A percentile compares a stretch with the other conserved stretches of the same genome.
phyloP scores from a whole-genome alignment of 2,888 invertebrate species.

The Ptilodon capucinus region DNA sequence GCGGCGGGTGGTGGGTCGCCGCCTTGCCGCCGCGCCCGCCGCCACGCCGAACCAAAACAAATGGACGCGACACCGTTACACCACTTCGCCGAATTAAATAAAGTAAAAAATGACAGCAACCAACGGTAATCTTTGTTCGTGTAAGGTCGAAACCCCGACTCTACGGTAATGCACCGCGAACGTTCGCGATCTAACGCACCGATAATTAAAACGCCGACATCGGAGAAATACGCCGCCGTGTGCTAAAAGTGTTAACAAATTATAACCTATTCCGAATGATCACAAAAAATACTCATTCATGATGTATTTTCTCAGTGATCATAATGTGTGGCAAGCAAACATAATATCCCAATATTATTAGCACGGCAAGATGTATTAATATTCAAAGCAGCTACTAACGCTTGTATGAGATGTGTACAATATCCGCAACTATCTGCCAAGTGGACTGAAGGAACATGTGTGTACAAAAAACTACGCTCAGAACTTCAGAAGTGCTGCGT shows the following conservation, averaged over 20 bases:
- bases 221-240: background rate
- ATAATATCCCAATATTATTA: background rate
- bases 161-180: constrained; percentile 52
- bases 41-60: constrained; percentile 71
- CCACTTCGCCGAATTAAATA: constrained; percentile 76
- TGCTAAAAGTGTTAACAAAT: background rate
- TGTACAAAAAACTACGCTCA: constrained; percentile 39
- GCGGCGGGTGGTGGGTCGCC: constrained; percentile 32
- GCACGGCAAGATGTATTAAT: background rate
- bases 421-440: constrained; percentile 17
- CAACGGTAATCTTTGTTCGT: constrained; percentile 76
- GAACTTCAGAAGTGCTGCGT: constrained; percentile 26
- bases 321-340: background rate
- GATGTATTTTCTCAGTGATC: too few species aligned
- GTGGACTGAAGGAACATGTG: constrained; percentile 30
- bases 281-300: too few species aligned
- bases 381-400: background rate
- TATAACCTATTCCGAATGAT: background rate
- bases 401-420: background rate
- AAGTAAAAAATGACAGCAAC: constrained; percentile 63
- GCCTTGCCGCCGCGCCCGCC: constrained; percentile 29
- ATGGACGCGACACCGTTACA: constrained; percentile 77
- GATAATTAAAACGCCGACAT: constrained; percentile 41
- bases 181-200: constrained; percentile 39
- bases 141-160: constrained; percentile 60